Base-by-base conservation (phyloP, 2,113 vertebrate genomes). In the Cyprinodon brontotheroides region DNA sequence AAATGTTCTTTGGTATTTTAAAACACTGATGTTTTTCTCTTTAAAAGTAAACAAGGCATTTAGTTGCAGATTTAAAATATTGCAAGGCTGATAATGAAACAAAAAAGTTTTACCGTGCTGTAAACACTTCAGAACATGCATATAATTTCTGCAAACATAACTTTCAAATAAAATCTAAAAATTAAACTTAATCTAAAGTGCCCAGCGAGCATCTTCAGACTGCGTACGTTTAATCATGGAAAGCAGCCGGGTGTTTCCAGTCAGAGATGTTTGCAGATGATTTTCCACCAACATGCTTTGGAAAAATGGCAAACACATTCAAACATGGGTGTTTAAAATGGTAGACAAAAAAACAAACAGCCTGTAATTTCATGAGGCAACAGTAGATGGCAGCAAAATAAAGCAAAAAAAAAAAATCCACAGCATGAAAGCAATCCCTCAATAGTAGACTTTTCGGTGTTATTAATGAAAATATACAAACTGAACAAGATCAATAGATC, bases 311-410 rank as follows among this genome's bases (percentile, higher is more conserved):
- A 36, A 84, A 20, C 61, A 72, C 63, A 86, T 80, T 81, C 8
- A 73, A 82, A 71, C 9, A 0, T 7, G 48, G 41, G 9, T 65
- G 22, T 43, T 48, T n/a, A 4, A 53, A 22, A 43, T 41, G 40
- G 22, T 74, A 17, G 53, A 14, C 29, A 50, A 11, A 11, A 39
- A 53, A 10, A 50, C 4, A 13, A 60, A 3, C 15, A 22, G 38
- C 15, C 40, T n/a, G 40, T 13, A 11, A 47, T 75, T 77, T 75
- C 68, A 39, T 72, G 47, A 70, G 38, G 87, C 57, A 82, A 80
- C 90, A 91, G 90, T 79, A 92, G 87, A 86, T 90, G 91, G 86
- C 88, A 91, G 86, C 74, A 89, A 80, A 78, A 74, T 85, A 70
- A 38, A 87, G 82, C 73, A 68, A 84, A 89, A 83, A 68, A n/a